These are phyloP conservation scores for Hapalemur alaotrensis DNA, from an alignment of 2,797 vertebrate species.

Conservation along the genomic window DNA sequence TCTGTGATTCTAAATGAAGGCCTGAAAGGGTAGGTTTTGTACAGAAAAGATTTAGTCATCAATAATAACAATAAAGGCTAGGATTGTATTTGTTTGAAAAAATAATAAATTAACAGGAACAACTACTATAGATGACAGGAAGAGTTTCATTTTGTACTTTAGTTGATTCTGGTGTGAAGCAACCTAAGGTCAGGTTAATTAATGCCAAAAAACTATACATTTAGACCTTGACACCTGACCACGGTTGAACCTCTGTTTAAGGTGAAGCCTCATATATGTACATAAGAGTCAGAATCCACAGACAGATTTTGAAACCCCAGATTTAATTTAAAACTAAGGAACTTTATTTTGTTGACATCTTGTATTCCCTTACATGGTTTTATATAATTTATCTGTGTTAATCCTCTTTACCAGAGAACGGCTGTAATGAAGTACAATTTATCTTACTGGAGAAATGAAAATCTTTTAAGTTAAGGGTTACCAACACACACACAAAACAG, in stretches of 20 bases:
- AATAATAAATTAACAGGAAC: not conserved
- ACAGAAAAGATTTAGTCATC: not conserved
- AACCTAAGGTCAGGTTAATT: not conserved
- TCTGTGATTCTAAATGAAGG: slow-evolving; percentile 20
- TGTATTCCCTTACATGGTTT: not conserved
- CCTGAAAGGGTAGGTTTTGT: not conserved
- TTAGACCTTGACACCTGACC: not conserved
- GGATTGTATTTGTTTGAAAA: not conserved
- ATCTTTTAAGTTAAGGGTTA: not conserved
- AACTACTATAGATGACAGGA: not conserved
- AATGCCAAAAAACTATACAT: not conserved
- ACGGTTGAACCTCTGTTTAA: not conserved
- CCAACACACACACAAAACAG: not conserved
- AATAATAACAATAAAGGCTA: not conserved
- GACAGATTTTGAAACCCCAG: not conserved
- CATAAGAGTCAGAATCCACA: not conserved
- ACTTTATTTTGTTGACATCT: not conserved
- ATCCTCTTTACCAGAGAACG: not conserved
- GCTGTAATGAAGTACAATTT: not conserved
- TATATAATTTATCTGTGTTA: not conserved
- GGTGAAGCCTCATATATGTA: not conserved
- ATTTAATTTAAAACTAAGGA: not conserved
- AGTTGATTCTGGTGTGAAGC: not conserved
- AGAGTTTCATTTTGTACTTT: not conserved
- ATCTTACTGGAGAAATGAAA: not conserved